Evolutionary conservation across 35 echinoderm and acorn worm species (phyloP).

Genomic region (Stichopus chloronotus): DNA sequence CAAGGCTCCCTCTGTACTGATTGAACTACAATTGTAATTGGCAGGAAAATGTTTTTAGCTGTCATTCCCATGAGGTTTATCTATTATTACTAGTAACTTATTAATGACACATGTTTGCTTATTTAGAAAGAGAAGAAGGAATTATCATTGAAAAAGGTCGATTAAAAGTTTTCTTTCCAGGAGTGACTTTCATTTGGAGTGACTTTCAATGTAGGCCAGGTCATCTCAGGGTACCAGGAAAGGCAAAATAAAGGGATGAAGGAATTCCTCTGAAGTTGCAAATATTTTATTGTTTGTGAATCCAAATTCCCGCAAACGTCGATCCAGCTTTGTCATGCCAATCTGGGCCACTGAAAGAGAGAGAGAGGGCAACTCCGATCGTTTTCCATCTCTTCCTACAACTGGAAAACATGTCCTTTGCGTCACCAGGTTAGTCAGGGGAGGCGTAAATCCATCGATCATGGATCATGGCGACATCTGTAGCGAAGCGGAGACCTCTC

Average conservation of each 20-base stretch:
- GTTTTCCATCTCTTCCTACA: background rate
- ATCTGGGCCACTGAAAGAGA: no score
- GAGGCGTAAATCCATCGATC: background rate
- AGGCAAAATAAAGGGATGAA: no score
- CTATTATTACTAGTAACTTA: background rate
- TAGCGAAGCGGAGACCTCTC: no score
- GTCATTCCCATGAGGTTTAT: background rate
- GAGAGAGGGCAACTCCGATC: no score
- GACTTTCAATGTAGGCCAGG: background rate
- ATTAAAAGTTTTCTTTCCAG: background rate
- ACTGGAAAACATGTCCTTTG: background rate
- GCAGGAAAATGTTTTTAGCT: background rate
- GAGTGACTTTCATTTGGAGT: background rate
- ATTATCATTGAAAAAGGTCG: background rate
- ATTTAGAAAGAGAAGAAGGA: background rate
- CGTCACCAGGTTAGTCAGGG: background rate
- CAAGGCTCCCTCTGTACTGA: no score
- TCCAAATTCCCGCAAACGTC: no score
- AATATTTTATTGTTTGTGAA: no score
- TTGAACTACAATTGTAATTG: background rate
- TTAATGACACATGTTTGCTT: background rate
- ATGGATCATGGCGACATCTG: background rate
- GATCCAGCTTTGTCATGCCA: no score
- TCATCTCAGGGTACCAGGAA: background rate
- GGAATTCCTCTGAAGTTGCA: no score